These are phyloP conservation scores for Temnothorax longispinosus DNA, from an alignment of 1,140 invertebrate species.

Conservation along the genomic window DNA sequence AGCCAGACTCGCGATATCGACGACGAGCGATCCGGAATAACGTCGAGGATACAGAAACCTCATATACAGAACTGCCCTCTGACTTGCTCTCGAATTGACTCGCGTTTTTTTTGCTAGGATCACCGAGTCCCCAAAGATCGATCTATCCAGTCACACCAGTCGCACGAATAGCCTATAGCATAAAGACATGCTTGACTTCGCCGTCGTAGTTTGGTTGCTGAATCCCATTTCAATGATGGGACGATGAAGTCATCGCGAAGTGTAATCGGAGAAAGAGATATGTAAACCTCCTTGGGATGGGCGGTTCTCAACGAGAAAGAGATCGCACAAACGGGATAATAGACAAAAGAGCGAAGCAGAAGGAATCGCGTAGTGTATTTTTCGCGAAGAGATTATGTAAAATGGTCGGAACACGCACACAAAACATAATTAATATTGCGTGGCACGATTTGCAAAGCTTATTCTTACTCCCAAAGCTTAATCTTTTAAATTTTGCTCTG, in stretches of 20 bases:
- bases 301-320: background rate
- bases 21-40: slow-evolving; percentile 18
- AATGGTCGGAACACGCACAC: background rate
- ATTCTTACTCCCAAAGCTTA: background rate
- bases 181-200: background rate
- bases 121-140: background rate
- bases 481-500: background rate
- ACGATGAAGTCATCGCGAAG: background rate
- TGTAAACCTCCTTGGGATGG: background rate
- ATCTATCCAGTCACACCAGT: background rate
- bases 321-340: background rate
- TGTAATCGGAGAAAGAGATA: background rate
- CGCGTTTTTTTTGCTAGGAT: background rate
- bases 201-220: background rate
- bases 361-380: background rate
- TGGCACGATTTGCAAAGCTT: background rate
- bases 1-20: slow-evolving; percentile 22
- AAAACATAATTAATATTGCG: background rate
- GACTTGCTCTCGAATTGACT: background rate
- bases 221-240: background rate
- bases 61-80: background rate
- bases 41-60: background rate
- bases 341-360: background rate
- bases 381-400: background rate
- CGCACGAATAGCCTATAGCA: background rate